A percentile compares a stretch with the other conserved stretches of the same genome.
phyloP scores from a whole-genome alignment of 2,113 vertebrate genomes.

The Platysteira castanea region DNA sequence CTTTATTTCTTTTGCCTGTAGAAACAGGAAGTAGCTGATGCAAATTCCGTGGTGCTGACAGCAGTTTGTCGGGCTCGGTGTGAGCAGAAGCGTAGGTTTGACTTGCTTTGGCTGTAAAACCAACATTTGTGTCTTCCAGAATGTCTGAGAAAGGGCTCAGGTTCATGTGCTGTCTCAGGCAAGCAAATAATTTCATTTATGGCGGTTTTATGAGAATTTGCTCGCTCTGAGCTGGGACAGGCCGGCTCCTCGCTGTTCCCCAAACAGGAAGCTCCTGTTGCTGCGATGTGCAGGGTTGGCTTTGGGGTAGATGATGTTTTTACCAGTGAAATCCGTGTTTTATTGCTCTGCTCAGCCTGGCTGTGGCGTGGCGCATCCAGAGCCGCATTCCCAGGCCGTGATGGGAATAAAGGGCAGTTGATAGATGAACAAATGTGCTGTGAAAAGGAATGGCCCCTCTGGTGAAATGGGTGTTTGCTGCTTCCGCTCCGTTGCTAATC shows the following conservation, averaged over 20 bases:
- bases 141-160: background rate
- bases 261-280: background rate
- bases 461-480: background rate
- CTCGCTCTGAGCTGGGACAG: background rate
- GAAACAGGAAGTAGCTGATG: slow-evolving; percentile 52
- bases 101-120: background rate
- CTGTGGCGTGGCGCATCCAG: background rate
- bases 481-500: background rate
- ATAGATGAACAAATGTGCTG: background rate
- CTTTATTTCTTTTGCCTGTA: background rate
- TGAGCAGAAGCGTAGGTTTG: background rate
- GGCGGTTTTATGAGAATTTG: background rate
- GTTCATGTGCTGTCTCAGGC: background rate
- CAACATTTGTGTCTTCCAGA: background rate
- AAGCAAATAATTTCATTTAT: accelerated
- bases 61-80: background rate
- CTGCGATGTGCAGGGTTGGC: background rate
- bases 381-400: background rate
- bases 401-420: background rate
- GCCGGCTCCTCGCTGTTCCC: background rate
- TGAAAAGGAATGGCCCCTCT: background rate
- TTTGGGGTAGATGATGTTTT: background rate
- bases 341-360: background rate
- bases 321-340: background rate
- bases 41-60: background rate